Conservation (phyloP, 2,113 vertebrate genomes). For the Apeltes quadracus region DNA sequence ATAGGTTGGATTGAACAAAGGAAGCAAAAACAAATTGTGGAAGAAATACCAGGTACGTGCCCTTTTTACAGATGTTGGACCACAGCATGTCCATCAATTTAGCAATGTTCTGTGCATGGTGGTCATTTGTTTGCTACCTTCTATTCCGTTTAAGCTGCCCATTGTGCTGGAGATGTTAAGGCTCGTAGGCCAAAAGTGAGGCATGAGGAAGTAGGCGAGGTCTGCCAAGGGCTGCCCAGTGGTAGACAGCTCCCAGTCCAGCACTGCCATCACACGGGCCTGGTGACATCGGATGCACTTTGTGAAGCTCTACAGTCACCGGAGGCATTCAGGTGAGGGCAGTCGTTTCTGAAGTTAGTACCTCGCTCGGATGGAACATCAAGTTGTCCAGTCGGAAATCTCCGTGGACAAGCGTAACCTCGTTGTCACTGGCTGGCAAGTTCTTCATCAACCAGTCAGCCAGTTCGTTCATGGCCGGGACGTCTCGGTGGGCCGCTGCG, state of each 20-base stretch:
- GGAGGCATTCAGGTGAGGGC: neutral
- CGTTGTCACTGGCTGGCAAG: constrained; percentile 83
- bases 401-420: constrained; percentile 88
- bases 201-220: constrained; percentile 83
- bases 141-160: constrained; percentile 70
- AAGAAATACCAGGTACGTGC: neutral
- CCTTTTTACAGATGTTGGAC: neutral
- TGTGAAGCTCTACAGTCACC: neutral
- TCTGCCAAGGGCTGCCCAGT: constrained; percentile 90
- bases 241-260: constrained; percentile 97
- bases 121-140: constrained; percentile 58
- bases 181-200: constrained; percentile 82
- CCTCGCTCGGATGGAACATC: constrained; percentile 93
- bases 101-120: neutral
- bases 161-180: constrained; percentile 54
- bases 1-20: neutral
- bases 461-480: constrained; percentile 87
- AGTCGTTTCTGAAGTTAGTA: constrained; percentile 47
- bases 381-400: constrained; percentile 91
- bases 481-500: constrained; percentile 83
- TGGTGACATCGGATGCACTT: constrained; percentile 53
- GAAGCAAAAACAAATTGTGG: neutral
- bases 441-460: constrained; percentile 88
- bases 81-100: neutral
- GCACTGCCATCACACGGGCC: constrained; percentile 88